Evolutionary conservation across 2,113 vertebrate species (phyloP), one percentile per base, ranked within the genome.

Genomic region (Catharus fuscescens): DNA sequence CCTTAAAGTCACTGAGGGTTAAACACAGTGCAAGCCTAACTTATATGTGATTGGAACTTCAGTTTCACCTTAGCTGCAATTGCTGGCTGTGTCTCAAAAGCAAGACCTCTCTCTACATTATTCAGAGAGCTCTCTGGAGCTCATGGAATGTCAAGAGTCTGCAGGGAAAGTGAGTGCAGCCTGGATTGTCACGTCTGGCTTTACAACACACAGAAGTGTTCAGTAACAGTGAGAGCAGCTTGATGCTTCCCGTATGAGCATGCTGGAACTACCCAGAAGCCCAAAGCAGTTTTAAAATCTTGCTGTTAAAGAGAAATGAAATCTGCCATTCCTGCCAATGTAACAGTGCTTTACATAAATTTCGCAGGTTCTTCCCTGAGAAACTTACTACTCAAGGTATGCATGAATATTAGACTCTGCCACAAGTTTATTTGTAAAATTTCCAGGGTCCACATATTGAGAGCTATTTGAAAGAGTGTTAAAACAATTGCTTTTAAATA

Each of bases 101-200:
- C 12, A 3, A 73, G 40, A 77, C 26, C 38, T 47, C 15, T 74
- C 38, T 47, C 15, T 74, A 14, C 23, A 31, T 88, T 59, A 60
- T 60, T 47, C 44, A 73, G 54, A 72, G 91, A 65, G 40, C 36
- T 32, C 36, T 79, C 32, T 88, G 67, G 76, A 96, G 85, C 25
- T 83, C 29, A 7, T 48, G 94, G 90, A 91, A 95, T 92, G 81
- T 95, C 82, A 92, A 93, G 90, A 78, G 71, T 36, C 71, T 80
- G 71, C 47, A 93, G 65, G 44, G 76, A 89, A 74, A 78, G 59
- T 0, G 1, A 76, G 54, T 12, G n/a, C 8, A 86, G 74, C 24
- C 62, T 62, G 56, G n/a, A 60, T 18, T 48, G 74, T 74, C 94
- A 78, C 14, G 16, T 44, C 50, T 56, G 67, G n/a, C 44, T 77